Percentiles rank a stretch among this genome's conserved stretches.
Conservation (phyloP, 2,113 vertebrate genomes). For the Thamnophis sirtalis region DNA sequence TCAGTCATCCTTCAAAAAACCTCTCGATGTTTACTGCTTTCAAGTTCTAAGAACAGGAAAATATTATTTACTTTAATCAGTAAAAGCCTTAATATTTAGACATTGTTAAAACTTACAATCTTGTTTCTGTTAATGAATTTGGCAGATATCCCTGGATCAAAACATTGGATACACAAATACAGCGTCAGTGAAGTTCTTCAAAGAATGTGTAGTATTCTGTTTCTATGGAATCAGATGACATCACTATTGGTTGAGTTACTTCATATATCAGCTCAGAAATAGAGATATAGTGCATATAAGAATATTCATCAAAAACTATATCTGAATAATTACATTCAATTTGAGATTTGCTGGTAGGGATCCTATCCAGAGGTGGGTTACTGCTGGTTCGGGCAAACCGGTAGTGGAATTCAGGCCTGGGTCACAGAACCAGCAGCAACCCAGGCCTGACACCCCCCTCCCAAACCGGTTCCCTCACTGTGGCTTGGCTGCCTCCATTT, state of each 20-base stretch:
- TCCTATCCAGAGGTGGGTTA: neutral
- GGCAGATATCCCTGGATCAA: neutral
- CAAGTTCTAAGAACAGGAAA: neutral
- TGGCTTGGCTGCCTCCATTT: no score
- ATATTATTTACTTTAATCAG: neutral
- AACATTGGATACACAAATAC: neutral
- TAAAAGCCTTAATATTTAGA: neutral
- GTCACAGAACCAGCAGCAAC: no score
- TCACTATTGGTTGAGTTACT: neutral
- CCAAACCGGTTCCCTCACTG: no score
- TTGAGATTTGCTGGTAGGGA: neutral
- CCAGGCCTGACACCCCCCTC: no score
- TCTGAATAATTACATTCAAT: neutral
- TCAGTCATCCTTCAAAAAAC: neutral
- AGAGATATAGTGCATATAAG: neutral
- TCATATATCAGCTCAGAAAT: neutral
- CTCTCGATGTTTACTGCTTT: neutral
- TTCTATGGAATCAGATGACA: conserved; percentile 5
- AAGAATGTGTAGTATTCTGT: conserved; percentile 7
- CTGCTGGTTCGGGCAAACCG: no score
- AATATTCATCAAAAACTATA: neutral
- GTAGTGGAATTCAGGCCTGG: no score
- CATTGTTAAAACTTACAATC: neutral
- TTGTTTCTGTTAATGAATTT: neutral
- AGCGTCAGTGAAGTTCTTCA: neutral